These are phyloP conservation scores for Amblyjoppa proteus DNA, from an alignment of 2,888 invertebrate genomes.

Conservation along the genomic window DNA sequence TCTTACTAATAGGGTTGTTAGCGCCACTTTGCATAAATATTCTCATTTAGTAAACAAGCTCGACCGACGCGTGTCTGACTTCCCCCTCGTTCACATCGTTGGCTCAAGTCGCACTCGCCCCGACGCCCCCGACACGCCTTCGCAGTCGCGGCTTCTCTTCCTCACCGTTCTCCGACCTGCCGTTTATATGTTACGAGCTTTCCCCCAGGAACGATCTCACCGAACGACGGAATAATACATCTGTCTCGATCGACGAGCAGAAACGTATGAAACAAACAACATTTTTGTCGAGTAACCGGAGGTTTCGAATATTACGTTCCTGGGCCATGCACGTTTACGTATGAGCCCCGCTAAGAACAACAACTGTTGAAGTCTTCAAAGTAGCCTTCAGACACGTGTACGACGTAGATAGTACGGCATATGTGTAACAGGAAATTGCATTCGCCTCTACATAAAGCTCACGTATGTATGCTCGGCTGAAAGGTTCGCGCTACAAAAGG, in stretches of 20 bases:
- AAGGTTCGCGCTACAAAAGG: background rate
- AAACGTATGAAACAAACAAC: no score
- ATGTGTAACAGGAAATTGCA: slow-evolving; percentile 20
- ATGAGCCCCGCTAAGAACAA: background rate
- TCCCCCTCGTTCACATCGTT: slow-evolving; percentile 27
- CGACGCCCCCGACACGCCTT: slow-evolving; percentile 18
- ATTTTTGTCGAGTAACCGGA: no score
- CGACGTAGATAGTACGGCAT: no score
- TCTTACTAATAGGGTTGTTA: slow-evolving; percentile 72
- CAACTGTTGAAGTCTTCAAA: background rate
- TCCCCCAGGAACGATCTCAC: no score
- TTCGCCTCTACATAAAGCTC: slow-evolving; percentile 5
- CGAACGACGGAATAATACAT: no score
- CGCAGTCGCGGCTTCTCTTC: slow-evolving; percentile 6
- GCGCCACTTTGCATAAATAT: slow-evolving; percentile 74
- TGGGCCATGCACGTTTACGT: background rate
- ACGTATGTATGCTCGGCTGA: no score
- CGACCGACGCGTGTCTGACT: slow-evolving; percentile 26
- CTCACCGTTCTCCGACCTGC: background rate
- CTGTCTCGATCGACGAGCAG: no score
- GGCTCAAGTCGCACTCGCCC: background rate
- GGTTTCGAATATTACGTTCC: background rate
- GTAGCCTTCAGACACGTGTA: background rate
- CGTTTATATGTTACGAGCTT: background rate
- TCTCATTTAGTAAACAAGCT: slow-evolving; percentile 71